These are phyloP conservation scores for Apodemia zela DNA, from an alignment of 2,888 invertebrate species.

Conservation along the genomic window DNA sequence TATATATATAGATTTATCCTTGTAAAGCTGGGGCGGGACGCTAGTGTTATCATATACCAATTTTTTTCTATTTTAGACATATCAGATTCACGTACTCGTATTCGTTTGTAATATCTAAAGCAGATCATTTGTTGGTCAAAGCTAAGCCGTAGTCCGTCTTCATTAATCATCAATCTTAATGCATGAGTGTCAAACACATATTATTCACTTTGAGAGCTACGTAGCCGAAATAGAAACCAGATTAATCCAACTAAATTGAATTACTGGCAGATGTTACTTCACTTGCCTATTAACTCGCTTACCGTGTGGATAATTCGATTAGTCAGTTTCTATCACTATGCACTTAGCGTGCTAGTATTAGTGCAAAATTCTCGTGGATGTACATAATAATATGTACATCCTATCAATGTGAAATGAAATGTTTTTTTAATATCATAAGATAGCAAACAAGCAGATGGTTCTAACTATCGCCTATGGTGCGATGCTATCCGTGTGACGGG, in stretches of 20 bases:
- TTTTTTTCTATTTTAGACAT: too few species aligned
- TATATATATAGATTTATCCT: too few species aligned
- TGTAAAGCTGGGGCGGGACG: too few species aligned
- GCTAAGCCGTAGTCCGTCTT: not conserved
- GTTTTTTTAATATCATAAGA: too few species aligned
- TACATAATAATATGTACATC: not conserved
- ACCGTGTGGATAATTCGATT: conserved; percentile 12
- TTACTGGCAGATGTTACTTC: conserved; percentile 12
- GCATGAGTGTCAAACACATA: not conserved
- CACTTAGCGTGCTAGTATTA: not conserved
- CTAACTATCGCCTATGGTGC: too few species aligned
- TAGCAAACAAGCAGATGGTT: too few species aligned
- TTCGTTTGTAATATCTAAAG: too few species aligned
- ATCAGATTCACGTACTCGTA: too few species aligned
- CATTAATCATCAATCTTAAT: not conserved
- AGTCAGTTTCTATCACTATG: conserved; percentile 7
- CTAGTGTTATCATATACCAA: too few species aligned
- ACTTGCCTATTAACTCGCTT: conserved; percentile 7
- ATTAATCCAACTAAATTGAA: conserved; percentile 13
- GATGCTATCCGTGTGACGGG: too few species aligned
- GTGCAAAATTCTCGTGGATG: not conserved
- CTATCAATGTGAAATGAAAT: not conserved
- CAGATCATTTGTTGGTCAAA: not conserved
- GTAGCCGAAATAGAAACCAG: conserved; percentile 4
- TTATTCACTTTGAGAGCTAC: not conserved